Evolutionary conservation across 2,113 vertebrate species (phyloP).

Genomic region (Parotia lawesii): DNA sequence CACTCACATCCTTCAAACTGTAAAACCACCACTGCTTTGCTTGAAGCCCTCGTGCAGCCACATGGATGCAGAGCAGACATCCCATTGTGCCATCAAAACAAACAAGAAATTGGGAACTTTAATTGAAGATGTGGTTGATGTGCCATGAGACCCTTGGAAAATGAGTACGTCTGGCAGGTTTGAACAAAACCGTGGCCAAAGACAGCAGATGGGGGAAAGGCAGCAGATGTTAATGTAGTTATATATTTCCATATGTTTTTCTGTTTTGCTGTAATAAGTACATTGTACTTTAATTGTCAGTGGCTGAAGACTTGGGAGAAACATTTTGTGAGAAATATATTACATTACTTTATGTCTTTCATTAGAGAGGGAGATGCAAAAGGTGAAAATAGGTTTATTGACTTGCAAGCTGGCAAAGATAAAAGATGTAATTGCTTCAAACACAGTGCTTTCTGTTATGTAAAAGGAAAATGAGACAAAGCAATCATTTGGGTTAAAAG

Average conservation of each 20-base stretch:
- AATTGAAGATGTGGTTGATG: not conserved
- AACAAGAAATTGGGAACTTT: not conserved
- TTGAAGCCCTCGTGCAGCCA: fast-evolving
- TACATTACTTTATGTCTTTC: not conserved
- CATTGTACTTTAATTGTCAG: slow-evolving; percentile 61
- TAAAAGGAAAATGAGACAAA: not conserved
- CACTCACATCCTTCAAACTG: no score
- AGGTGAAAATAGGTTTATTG: not conserved
- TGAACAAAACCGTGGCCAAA: slow-evolving; percentile 47
- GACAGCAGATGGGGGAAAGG: slow-evolving; percentile 65
- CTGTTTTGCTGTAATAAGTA: slow-evolving; percentile 53
- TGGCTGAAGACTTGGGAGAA: slow-evolving; percentile 21
- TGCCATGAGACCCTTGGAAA: slow-evolving; percentile 2
- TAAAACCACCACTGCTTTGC: not conserved
- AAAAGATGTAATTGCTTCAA: not conserved
- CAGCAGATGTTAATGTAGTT: slow-evolving; percentile 67
- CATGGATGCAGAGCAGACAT: not conserved
- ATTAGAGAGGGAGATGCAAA: not conserved
- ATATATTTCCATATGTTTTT: slow-evolving; percentile 70
- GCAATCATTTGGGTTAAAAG: not conserved
- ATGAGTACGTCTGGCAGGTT: slow-evolving; percentile 41
- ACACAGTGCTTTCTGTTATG: not conserved
- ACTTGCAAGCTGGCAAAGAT: not conserved
- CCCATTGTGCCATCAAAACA: not conserved
- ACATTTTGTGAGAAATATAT: not conserved